Base-by-base conservation (phyloP, 1,140 invertebrate species). In the Arion vulgaris region DNA sequence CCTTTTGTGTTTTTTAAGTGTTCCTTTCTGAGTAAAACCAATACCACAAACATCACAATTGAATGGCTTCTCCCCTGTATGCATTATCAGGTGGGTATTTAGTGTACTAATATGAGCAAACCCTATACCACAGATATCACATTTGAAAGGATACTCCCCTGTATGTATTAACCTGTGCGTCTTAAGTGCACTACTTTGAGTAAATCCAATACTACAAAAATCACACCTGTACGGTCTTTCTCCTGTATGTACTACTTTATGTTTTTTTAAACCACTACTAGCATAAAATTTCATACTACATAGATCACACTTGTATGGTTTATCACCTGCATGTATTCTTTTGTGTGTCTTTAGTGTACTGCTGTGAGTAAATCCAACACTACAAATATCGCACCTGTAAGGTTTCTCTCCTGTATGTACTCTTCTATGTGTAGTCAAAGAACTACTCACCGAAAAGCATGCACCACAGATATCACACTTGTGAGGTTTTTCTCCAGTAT, bases 151-250 rank as follows among this genome's bases (percentile, higher is more conserved):
- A 88, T 96, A 96, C 91, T 97, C 96, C 90, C 97, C 97, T 39
- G 96, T 96, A 91, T 99, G 97, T 90, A 98, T 98, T 87, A 97
- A 93, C 66, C 98, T 93, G 93, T 99, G 97, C 5, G 45, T 32
- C 28, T 76, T 51, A 39, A 72, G 41, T 5, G 19, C 23, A 32
- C 23, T 26, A 23, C 17, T 41, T 2, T 26, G 41, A 9, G 71
- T 41, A 32, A 72, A 72, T 7, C 71, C 36, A 7, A 41, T 41
- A 26, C n/a, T 9, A 32, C 71, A 72, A 28, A 72, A 23, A n/a
- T 72, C 36, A 72, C 71, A 72, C 28, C 41, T 72, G 62, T 32
- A 66, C 28, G 62, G 62, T 17, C 32, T 66, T 28, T 66, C 62
- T 66, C 62, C 62, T 34, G 62, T 66, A 66, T 66, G 62, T 4